These are phyloP conservation scores for Agrotis puta DNA, from an alignment of 2,888 invertebrate genomes.

Conservation along the genomic window DNA sequence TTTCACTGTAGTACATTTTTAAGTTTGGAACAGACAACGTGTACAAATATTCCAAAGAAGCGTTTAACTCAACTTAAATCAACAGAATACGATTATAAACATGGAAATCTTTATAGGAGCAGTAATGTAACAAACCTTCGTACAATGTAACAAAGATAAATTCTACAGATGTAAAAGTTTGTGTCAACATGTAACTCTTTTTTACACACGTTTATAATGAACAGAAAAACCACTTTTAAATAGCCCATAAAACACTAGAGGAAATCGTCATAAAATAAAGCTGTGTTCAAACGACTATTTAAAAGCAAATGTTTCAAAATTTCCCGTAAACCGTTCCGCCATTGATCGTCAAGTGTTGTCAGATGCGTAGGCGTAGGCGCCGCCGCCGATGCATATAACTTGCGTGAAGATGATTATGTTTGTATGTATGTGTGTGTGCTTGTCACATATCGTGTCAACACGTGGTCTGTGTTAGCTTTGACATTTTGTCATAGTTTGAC, in stretches of 20 bases:
- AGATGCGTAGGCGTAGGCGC: slow-evolving; percentile 40
- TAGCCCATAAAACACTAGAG: slow-evolving; percentile 30
- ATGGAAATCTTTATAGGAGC: not conserved
- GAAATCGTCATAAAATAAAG: slow-evolving; percentile 52
- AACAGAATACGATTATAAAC: not conserved
- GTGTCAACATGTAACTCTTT: not conserved
- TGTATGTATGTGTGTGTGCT: slow-evolving; percentile 3
- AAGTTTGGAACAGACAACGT: slow-evolving; percentile 6
- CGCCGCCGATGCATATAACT: slow-evolving; percentile 37
- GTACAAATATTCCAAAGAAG: slow-evolving; percentile 12
- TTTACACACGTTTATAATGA: slow-evolving; percentile 5
- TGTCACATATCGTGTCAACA: slow-evolving; percentile 47
- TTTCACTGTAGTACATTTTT: not conserved
- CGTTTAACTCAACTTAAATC: not conserved
- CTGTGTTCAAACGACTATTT: slow-evolving; percentile 48
- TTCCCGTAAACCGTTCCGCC: slow-evolving; percentile 66
- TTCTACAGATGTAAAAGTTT: not conserved
- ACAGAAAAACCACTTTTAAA: slow-evolving; percentile 14
- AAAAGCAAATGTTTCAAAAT: slow-evolving; percentile 55
- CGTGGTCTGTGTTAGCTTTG: slow-evolving; percentile 59
- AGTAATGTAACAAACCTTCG: not conserved
- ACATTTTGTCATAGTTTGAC: slow-evolving; percentile 50
- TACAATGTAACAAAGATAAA: not conserved
- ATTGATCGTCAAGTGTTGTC: slow-evolving; percentile 61
- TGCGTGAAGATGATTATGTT: too few species aligned